Percentiles rank a stretch among this genome's conserved stretches.
These are phyloP conservation scores for Rhipidura dahli DNA, from an alignment of 2,113 vertebrate species.

Conservation along the genomic window DNA sequence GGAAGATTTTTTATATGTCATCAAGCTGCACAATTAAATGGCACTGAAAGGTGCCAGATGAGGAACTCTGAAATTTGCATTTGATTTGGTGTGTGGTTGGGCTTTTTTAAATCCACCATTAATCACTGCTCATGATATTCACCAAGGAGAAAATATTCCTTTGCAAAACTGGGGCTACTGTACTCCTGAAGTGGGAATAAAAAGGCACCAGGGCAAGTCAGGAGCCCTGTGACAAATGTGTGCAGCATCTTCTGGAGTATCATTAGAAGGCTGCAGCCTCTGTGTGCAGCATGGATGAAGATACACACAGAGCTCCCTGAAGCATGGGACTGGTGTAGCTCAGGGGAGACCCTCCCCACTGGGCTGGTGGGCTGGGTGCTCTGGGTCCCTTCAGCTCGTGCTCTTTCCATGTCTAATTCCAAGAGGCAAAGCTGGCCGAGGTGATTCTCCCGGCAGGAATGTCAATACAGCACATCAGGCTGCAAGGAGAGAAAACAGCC, in stretches of 20 bases:
- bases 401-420: neutral
- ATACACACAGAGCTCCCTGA: neutral
- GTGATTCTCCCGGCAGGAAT: neutral
- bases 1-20: neutral
- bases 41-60: neutral
- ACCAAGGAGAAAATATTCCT: neutral
- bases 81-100: neutral
- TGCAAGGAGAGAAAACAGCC: neutral
- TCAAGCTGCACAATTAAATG: neutral
- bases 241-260: neutral
- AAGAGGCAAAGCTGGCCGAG: neutral
- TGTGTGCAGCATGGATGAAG: neutral
- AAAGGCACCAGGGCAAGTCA: neutral
- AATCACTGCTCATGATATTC: neutral
- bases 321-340: accelerated
- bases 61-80: neutral
- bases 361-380: accelerated
- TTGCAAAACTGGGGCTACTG: neutral
- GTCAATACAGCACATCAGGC: neutral
- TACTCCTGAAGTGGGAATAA: neutral
- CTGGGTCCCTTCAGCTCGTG: neutral
- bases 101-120: neutral
- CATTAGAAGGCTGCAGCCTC: neutral
- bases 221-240: neutral
- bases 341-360: neutral